Conservation (phyloP, 2,113 vertebrate species). For the Charadrius vociferus region DNA sequence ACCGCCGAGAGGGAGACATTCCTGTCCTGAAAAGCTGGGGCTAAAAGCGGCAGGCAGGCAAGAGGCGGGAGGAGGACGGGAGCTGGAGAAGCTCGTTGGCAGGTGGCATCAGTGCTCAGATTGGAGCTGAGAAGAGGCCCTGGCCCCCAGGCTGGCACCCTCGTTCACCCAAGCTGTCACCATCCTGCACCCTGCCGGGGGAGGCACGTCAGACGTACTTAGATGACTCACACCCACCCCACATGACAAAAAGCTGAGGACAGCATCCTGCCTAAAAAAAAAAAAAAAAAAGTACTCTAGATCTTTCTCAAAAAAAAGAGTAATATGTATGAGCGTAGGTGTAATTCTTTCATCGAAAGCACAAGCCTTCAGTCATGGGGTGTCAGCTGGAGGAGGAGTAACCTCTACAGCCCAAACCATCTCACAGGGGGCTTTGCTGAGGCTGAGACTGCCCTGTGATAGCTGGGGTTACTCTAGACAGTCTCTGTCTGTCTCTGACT, state of each 20-base stretch:
- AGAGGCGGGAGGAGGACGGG: background rate
- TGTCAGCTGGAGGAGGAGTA: background rate
- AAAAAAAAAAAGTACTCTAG: background rate
- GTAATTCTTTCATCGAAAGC: background rate
- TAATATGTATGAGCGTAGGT: rapidly evolving
- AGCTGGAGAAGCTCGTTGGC: background rate
- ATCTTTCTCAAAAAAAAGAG: background rate
- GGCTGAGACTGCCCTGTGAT: background rate
- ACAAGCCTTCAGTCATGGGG: background rate
- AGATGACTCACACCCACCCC: background rate
- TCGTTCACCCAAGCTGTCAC: background rate
- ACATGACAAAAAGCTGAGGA: background rate
- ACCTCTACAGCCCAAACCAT: background rate
- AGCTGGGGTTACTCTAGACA: background rate
- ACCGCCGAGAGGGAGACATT: background rate
- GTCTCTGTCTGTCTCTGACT: background rate
- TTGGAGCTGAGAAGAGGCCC: background rate
- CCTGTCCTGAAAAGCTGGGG: background rate
- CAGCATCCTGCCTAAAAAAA: background rate
- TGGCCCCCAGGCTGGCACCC: background rate
- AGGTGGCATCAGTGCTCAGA: background rate
- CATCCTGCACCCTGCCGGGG: background rate
- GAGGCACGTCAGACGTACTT: background rate
- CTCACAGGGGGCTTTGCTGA: rapidly evolving
- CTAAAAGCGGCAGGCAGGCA: background rate